Evolutionary conservation across 2,888 invertebrate species (phyloP).

Genomic region (Omphaloscelis lunosa): DNA sequence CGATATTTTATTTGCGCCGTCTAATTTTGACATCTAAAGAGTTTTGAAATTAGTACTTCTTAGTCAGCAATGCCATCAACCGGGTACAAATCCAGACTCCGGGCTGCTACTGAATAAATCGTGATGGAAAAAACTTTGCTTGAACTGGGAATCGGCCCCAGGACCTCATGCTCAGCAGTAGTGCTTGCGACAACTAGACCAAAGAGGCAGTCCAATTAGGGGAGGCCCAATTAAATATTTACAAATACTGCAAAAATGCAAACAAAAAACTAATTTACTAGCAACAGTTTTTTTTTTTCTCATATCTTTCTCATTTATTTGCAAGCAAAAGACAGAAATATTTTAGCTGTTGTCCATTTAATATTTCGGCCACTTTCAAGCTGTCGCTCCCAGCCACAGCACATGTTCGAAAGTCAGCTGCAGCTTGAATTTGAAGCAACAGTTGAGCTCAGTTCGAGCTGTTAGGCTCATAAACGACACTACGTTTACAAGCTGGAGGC

Average conservation of each 20-base stretch:
- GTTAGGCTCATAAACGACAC: constrained; percentile 34
- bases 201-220: too few relatives aligned
- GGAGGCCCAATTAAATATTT: too few relatives aligned
- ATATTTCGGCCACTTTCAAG: not conserved
- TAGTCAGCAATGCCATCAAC: not conserved
- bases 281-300: not conserved
- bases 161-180: too few relatives aligned
- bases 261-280: not conserved
- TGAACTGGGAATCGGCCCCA: not conserved
- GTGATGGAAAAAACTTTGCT: too few relatives aligned
- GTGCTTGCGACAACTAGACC: too few relatives aligned
- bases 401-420: constrained; percentile 22
- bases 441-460: constrained; percentile 48
- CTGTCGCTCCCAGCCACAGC: not conserved
- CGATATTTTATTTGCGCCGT: not conserved
- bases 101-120: too few relatives aligned
- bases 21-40: not conserved
- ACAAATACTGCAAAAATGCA: not conserved
- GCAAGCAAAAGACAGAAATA: not conserved
- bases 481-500: constrained; percentile 28
- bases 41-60: not conserved
- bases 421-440: constrained; percentile 45
- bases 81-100: too few relatives aligned
- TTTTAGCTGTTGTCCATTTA: not conserved
- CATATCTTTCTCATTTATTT: not conserved